Evolutionary conservation across 53 echinoderm and acorn worm genomes (phyloP).

Genomic region (Henricia sp.): DNA sequence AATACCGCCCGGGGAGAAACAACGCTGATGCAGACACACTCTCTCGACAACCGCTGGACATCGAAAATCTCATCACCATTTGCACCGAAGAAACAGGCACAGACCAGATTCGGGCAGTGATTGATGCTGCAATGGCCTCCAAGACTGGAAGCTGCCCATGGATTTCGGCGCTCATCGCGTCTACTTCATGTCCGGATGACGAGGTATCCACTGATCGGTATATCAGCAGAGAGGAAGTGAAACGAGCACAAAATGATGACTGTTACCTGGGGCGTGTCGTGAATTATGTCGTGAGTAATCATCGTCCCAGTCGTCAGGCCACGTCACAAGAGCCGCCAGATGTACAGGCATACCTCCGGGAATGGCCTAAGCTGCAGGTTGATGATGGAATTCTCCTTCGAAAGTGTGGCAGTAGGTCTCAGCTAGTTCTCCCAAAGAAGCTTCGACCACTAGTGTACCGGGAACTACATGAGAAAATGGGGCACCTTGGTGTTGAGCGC

Average conservation of each 20-base stretch:
- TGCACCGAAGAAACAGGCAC: slow-evolving; percentile 44
- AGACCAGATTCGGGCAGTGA: background rate
- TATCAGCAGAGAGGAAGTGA: background rate
- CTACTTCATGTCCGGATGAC: slow-evolving; percentile 2
- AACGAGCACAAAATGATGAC: slow-evolving; percentile 31
- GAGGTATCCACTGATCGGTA: background rate
- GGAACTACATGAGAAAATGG: slow-evolving; percentile 57
- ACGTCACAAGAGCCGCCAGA: background rate
- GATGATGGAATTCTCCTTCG: slow-evolving; percentile 9
- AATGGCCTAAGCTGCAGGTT: slow-evolving; percentile 11
- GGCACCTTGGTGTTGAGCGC: slow-evolving; percentile 57
- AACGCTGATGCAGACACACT: slow-evolving; percentile 63
- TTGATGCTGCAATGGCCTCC: background rate
- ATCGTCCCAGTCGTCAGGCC: background rate
- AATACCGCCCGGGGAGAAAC: slow-evolving; percentile 51
- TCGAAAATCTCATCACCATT: background rate
- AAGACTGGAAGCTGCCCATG: background rate
- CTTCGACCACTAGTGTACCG: background rate
- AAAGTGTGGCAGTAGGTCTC: background rate
- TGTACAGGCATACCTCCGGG: background rate
- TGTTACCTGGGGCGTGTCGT: background rate
- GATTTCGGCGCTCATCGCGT: background rate
- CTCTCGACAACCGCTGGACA: slow-evolving; percentile 51
- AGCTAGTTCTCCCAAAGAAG: slow-evolving; percentile 21
- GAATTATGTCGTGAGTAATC: background rate